These are phyloP conservation scores for Strigops habroptila DNA, from an alignment of 2,113 vertebrate species.

Conservation along the genomic window DNA sequence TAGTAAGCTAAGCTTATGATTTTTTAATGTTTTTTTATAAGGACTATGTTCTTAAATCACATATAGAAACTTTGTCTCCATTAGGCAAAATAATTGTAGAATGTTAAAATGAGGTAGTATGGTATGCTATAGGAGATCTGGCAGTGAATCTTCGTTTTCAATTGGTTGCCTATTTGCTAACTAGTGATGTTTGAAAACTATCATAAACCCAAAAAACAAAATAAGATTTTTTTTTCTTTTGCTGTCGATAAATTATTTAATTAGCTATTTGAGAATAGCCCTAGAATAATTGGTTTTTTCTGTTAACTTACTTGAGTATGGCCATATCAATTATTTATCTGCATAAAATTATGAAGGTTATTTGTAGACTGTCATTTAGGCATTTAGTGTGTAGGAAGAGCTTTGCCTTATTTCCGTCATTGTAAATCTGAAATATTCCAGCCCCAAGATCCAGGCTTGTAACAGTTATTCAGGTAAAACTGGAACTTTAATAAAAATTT, in stretches of 20 bases:
- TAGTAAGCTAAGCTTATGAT: neutral
- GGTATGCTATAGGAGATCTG: neutral
- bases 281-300: neutral
- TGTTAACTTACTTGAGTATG: neutral
- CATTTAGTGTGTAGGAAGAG: neutral
- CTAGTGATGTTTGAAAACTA: neutral
- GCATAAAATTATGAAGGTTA: neutral
- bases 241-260: neutral
- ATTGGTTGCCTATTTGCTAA: neutral
- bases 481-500: neutral
- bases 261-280: neutral
- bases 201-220: neutral
- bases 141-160: neutral
- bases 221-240: neutral
- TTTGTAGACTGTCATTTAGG: neutral
- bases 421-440: neutral
- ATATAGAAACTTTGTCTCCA: neutral
- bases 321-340: neutral
- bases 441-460: neutral
- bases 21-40: neutral
- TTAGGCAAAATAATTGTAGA: neutral
- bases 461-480: neutral
- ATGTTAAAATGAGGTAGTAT: neutral
- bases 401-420: neutral
- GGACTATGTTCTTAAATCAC: neutral